Conservation (phyloP, 1,140 invertebrate species). For the Brachionus plicatilis region DNA sequence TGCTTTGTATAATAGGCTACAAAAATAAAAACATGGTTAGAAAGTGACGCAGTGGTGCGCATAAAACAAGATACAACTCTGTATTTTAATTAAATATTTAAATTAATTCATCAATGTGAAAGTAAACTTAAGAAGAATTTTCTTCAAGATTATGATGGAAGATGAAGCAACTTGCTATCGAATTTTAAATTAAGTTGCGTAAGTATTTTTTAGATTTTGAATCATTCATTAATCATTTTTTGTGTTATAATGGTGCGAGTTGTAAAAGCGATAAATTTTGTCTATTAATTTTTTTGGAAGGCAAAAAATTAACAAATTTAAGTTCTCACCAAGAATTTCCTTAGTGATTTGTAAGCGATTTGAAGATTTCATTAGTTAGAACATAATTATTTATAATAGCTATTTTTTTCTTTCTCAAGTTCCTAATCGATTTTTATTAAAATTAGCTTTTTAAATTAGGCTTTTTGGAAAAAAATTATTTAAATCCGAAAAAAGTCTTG, state of each 20-base stretch:
- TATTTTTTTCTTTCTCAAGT: not conserved
- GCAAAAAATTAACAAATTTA: not conserved
- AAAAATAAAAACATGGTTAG: not conserved
- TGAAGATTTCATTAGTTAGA: not conserved
- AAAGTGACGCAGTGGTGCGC: not conserved
- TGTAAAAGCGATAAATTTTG: not conserved
- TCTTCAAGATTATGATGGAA: not conserved
- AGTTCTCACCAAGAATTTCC: not conserved
- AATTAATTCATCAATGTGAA: not conserved
- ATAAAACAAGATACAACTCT: not conserved
- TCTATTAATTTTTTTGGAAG: not conserved
- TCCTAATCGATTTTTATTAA: not conserved
- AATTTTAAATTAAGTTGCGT: not conserved
- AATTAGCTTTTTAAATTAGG: not conserved
- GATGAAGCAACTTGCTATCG: not conserved
- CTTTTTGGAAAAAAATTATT: too few relatives aligned
- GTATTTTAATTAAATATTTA: not conserved
- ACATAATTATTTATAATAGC: not conserved
- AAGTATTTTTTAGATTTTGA: not conserved
- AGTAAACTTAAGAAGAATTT: not conserved
- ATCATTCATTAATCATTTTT: not conserved
- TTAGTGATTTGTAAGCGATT: not conserved
- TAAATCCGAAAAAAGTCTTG: too few relatives aligned
- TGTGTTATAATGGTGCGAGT: not conserved
- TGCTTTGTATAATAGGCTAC: slow-evolving; percentile 11